A percentile compares a stretch with the other conserved stretches of the same genome.
Evolutionary conservation across 1,140 invertebrate species (phyloP).

Genomic region (Brachionus rubens): DNA sequence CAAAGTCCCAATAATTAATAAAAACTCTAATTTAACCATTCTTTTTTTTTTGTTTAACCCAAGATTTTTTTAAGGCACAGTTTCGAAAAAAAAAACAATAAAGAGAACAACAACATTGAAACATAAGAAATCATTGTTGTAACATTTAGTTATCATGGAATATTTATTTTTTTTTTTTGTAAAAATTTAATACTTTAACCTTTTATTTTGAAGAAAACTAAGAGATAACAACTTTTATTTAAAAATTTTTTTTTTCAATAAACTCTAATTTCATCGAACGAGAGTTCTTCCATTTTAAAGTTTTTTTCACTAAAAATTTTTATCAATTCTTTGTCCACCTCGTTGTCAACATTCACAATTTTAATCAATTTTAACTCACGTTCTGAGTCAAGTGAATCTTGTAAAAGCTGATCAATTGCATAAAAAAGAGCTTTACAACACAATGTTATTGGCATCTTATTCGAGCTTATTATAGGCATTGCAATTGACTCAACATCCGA

Average conservation of each 20-base stretch:
- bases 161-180: no score
- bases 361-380: neutral
- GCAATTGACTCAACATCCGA: neutral
- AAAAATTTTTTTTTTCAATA: neutral
- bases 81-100: no score
- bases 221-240: no score
- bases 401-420: neutral
- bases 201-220: no score
- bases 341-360: slow-evolving; percentile 4
- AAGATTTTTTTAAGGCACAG: no score
- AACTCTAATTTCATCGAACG: neutral
- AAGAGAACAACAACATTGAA: no score
- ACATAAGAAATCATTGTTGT: no score
- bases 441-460: neutral
- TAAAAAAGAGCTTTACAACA: slow-evolving; percentile 7
- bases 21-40: no score
- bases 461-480: neutral
- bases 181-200: no score
- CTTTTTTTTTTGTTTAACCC: no score
- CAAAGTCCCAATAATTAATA: no score
- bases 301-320: neutral
- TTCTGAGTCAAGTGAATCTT: neutral
- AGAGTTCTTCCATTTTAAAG: neutral
- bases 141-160: no score
- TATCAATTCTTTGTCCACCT: neutral